Base-by-base conservation (phyloP, 2,888 invertebrate genomes). In the Xanthia icteritia region DNA sequence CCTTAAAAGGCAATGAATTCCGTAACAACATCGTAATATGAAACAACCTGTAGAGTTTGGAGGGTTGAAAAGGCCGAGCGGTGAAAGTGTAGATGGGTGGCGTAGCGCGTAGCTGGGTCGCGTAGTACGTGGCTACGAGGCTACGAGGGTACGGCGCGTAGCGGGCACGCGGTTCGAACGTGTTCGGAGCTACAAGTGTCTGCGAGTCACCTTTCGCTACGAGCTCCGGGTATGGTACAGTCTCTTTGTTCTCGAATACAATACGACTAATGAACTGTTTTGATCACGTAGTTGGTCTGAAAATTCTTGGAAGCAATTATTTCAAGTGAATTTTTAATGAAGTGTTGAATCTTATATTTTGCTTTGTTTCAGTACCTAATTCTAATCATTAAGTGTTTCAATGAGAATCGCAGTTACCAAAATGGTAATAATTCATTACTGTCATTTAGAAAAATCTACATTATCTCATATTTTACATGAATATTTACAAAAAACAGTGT, bases 101-200 rank as follows among this genome's bases (percentile, higher is more conserved):
- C 71, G 81, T 79, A 84, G 70, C 83, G 70, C 69, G 78, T 83
- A 66, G 83, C 69, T 45, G 61, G 69, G 69, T 36, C 42, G 69
- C 61, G 81, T 73, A 71, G 71, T 56, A 74, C 67, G 67, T 60
- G 23, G 81, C 70, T 81, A 67, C 74, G 73, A 45, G 58, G 58
- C 58, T 58, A 70, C 75, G 67, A 42, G 27, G 68, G 27, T 63
- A 75, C 69, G 66, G 56, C 81, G 63, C 60, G 76, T 85, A 85
- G 82, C 77, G 77, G 54, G 63, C 48, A 76, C 58, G 70, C 76
- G 54, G 70, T 58, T 73, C 56, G 65, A 77, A 63, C 63, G 70
- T 85, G 70, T 65, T 69, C 31, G 77, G 58, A 70, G 81, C 84
- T 84, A 87, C 89, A 88, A 86, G 89, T 88, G 89, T 81, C 77